Evolutionary conservation across 2,113 vertebrate genomes (phyloP), one percentile per base, ranked within the genome.

Genomic region (Phainopepla nitens): DNA sequence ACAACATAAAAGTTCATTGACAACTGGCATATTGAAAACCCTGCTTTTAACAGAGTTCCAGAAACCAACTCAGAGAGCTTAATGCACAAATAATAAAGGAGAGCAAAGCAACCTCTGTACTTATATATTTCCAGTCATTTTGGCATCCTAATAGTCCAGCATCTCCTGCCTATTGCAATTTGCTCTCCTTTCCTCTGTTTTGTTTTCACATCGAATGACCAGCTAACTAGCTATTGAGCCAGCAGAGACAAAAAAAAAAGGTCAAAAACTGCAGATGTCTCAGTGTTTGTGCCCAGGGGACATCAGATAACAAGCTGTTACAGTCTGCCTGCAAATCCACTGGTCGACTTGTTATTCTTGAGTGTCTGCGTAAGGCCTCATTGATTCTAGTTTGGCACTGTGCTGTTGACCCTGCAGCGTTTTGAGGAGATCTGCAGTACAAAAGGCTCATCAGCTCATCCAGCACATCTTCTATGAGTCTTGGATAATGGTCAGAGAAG

Each of bases 221-320:
- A 88, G 77, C 82, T 96, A 95, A 70, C 82, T 93, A 92, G 49
- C 51, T 93, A 44, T 73, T 61, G 41, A 96, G 77, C 56, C 65
- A 95, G 53, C 49, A 93, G 71, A 90, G 25, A 22, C 11, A 39
- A 19, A 69, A 65, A 77, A 29, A 91, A 57, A 24, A 8, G 96
- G 82, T 91, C 87, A 89, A 83, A 89, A 93, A 47, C 73, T 84
- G 77, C 94, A 96, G 93, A 89, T 91, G 80, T 90, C 92, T 96
- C 85, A 71, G 73, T 94, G 82, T 77, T 87, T 71, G 42, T 94
- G 86, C 82, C 91, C 94, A 90, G 75, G 79, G 81, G 88, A 89
- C 82, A 89, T 94, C 75, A 76, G 87, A 91, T 95, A 97, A 96
- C 90, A 96, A 91, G 90, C 92, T 92, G 75, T 73, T 95, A 85